Evolutionary conservation across 2,113 vertebrate genomes (phyloP).

Genomic region (Ptyas mucosa): DNA sequence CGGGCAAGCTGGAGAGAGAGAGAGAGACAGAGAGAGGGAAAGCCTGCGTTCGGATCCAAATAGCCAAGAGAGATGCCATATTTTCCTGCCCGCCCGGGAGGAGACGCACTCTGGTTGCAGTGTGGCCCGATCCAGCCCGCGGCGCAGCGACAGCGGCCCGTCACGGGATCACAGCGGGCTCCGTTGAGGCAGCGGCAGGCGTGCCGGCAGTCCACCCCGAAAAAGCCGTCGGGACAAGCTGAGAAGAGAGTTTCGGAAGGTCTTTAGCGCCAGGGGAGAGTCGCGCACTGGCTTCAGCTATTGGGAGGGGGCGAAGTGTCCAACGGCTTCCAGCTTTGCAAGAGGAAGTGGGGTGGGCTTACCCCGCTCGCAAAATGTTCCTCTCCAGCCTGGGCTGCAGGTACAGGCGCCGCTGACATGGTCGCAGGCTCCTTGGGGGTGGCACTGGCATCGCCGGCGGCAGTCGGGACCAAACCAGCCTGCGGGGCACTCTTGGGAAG

Average conservation of each 20-base stretch:
- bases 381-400: slow-evolving; percentile 85
- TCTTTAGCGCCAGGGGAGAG: no score
- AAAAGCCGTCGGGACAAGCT: slow-evolving; percentile 92
- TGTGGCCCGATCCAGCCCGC: slow-evolving; percentile 76
- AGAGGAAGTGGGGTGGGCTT: slow-evolving; percentile 30
- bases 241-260: background rate
- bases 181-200: slow-evolving; percentile 81
- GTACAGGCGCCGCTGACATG: slow-evolving; percentile 89
- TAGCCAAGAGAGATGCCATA: background rate
- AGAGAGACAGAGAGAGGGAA: background rate
- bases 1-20: slow-evolving; percentile 74
- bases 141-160: slow-evolving; percentile 75
- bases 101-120: slow-evolving; percentile 80
- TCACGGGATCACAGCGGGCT: slow-evolving; percentile 72
- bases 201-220: slow-evolving; percentile 82
- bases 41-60: background rate
- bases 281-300: no score
- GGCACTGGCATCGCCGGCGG: slow-evolving; percentile 80
- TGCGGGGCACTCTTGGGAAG: slow-evolving; percentile 74
- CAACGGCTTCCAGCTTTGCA: no score
- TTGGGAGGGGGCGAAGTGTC: no score
- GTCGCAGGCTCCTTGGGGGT: slow-evolving; percentile 83
- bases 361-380: slow-evolving; percentile 89
- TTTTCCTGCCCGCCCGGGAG: no score
- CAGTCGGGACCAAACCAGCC: slow-evolving; percentile 82